phyloP scores from a whole-genome alignment of 2,113 vertebrate species.

The Melanerpes formicivorus region DNA sequence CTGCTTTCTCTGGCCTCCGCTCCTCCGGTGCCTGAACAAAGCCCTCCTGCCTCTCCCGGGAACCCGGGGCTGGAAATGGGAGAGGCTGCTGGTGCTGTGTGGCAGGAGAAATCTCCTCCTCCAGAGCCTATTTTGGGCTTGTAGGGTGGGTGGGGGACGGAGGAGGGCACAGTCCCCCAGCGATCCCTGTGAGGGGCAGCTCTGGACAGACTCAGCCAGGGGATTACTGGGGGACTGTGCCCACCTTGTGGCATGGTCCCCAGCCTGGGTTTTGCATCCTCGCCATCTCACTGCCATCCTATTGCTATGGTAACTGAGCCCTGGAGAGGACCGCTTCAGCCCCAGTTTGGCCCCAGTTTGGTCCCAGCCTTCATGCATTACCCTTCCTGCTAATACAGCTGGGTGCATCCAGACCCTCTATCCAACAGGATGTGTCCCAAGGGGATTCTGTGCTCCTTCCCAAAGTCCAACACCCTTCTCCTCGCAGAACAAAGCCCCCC shows the following conservation, averaged over 20 bases:
- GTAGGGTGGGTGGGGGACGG: not conserved
- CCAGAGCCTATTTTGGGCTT: not conserved
- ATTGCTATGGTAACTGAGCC: conserved; percentile 61
- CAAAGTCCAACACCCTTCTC: not conserved
- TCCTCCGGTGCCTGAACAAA: conserved; percentile 62
- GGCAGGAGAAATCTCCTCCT: not conserved
- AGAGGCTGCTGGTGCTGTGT: conserved; percentile 2
- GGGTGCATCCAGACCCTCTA: not conserved
- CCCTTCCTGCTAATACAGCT: not conserved
- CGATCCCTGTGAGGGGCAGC: not conserved
- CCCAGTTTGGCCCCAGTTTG: not conserved
- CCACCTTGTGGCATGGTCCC: not conserved
- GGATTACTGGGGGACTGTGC: not conserved
- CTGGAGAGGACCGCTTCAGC: not conserved
- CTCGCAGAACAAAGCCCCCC: not conserved
- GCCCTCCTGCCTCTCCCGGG: conserved; percentile 60
- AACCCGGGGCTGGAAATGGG: conserved; percentile 22
- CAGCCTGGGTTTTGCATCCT: not conserved
- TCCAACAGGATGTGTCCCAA: not conserved
- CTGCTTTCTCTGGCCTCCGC: conserved; percentile 58
- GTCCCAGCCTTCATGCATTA: not conserved
- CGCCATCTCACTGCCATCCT: not conserved
- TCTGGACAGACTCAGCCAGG: not conserved
- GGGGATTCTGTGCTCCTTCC: not conserved
- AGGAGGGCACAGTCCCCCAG: not conserved